phyloP scores from a whole-genome alignment of 2,797 vertebrate genomes.

The Pteronotus mesoamericanus region DNA sequence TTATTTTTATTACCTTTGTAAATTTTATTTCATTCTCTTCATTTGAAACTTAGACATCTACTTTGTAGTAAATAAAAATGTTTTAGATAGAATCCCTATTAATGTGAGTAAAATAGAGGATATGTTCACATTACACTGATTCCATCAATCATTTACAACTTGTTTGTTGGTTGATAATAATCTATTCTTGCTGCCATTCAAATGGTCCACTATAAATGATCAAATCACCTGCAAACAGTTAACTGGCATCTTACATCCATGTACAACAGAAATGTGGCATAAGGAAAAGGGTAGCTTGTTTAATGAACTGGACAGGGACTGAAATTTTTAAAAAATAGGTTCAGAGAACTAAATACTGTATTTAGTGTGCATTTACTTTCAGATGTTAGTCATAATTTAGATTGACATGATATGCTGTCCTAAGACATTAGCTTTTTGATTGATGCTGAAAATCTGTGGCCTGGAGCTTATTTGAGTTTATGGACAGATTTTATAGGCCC shows the following conservation, averaged over 20 bases:
- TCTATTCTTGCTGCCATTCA: background rate
- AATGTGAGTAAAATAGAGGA: background rate
- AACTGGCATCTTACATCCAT: background rate
- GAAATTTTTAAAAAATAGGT: background rate
- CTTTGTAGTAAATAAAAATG: background rate
- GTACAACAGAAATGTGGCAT: background rate
- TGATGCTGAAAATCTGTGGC: slow-evolving; percentile 24
- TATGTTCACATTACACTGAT: background rate
- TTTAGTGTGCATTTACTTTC: background rate
- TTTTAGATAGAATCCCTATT: background rate
- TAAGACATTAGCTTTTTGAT: background rate
- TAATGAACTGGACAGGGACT: background rate
- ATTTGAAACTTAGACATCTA: background rate
- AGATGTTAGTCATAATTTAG: background rate
- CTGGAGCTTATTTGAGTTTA: background rate
- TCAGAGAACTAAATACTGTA: background rate
- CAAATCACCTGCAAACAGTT: background rate
- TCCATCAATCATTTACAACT: background rate
- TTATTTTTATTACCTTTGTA: background rate
- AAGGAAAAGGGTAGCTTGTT: background rate
- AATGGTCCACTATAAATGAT: background rate
- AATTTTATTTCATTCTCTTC: background rate
- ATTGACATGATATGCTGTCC: background rate
- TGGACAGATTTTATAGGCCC: background rate
- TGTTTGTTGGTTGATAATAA: background rate